A percentile compares a stretch with the other conserved stretches of the same genome.
Evolutionary conservation across 2,113 vertebrate species (phyloP).

Genomic region (Coptodon bakossiorum): DNA sequence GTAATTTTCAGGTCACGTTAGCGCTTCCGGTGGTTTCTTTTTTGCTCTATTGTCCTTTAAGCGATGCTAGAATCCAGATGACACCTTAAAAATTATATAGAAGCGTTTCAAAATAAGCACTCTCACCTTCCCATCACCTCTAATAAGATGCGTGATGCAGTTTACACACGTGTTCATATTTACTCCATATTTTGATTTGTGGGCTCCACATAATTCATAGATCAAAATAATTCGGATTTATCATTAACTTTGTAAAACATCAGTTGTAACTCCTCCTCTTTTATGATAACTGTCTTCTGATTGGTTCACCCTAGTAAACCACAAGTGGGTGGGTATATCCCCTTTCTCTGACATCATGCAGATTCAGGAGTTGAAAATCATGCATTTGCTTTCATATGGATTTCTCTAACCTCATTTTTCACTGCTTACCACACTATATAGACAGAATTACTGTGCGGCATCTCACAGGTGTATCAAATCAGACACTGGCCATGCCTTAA

Average conservation of each 20-base stretch:
- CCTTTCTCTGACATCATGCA: neutral
- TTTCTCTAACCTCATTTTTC: neutral
- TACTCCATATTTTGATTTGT: neutral
- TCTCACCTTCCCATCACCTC: neutral
- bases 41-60: neutral
- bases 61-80: neutral
- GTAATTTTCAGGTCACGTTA: neutral
- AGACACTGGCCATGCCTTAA: neutral
- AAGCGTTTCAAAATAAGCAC: neutral
- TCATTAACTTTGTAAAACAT: neutral
- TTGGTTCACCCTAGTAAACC: neutral
- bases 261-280: neutral
- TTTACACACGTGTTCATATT: neutral
- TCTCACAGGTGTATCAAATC: neutral
- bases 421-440: neutral
- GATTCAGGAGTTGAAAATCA: neutral
- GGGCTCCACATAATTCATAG: fast-evolving
- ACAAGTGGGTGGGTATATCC: neutral
- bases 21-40: neutral
- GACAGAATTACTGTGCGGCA: neutral
- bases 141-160: neutral
- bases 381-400: neutral
- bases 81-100: neutral
- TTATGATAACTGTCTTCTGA: neutral
- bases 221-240: fast-evolving